A percentile compares a stretch with the other conserved stretches of the same genome.
Evolutionary conservation across 2,113 vertebrate species (phyloP).

Genomic region (Ammodytes dubius): DNA sequence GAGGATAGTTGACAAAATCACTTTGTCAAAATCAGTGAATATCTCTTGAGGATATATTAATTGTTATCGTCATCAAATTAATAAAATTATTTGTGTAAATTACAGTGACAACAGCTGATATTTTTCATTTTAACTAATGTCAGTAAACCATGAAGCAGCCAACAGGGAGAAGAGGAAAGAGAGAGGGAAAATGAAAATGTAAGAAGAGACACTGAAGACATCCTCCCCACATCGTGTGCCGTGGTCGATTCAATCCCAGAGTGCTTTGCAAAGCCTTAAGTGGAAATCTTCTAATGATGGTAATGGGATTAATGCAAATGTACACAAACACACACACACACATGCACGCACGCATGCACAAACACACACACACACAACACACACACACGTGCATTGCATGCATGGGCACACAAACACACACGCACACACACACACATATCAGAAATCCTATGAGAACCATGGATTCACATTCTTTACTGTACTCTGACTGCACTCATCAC

Average conservation of each 20-base stretch:
- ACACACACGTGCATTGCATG: not conserved
- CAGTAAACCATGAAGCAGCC: too few species aligned
- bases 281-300: conserved; percentile 23
- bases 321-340: conserved; percentile 1
- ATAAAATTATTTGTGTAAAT: too few species aligned
- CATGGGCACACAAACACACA: not conserved
- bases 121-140: too few species aligned
- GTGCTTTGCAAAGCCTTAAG: conserved; percentile 41
- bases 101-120: too few species aligned
- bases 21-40: too few species aligned
- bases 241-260: conserved; percentile 24
- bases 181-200: not conserved
- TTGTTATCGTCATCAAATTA: too few species aligned
- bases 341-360: not conserved
- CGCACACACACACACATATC: not conserved
- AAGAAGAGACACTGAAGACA: not conserved
- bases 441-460: not conserved
- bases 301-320: conserved; percentile 34
- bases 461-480: not conserved
- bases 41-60: too few species aligned
- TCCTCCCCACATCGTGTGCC: not conserved
- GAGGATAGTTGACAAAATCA: too few species aligned
- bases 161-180: not conserved
- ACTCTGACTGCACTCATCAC: not conserved
- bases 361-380: conserved; percentile 1